Conservation (phyloP, 2,888 invertebrate genomes). For the Geotrupes spiniger region DNA sequence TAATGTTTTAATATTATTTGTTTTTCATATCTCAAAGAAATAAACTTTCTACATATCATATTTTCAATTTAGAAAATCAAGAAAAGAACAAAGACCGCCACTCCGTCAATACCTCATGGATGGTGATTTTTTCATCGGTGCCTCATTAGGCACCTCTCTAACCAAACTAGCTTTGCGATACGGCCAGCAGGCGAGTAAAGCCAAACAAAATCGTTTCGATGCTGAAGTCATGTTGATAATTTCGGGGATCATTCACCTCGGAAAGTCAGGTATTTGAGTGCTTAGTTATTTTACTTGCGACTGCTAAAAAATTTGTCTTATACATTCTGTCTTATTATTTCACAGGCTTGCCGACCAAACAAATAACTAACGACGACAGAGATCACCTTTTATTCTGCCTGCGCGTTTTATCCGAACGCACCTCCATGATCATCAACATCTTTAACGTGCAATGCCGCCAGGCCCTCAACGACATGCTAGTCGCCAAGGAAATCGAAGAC, state of each 20-base stretch:
- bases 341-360: slow-evolving; percentile 62
- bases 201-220: slow-evolving; percentile 59
- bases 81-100: slow-evolving; percentile 72
- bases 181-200: slow-evolving; percentile 48
- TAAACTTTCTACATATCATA: too few species aligned
- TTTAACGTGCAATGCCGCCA: slow-evolving; percentile 73
- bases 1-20: too few species aligned
- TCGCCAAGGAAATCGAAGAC: slow-evolving; percentile 73
- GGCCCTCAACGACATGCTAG: slow-evolving; percentile 79
- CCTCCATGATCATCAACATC: slow-evolving; percentile 64
- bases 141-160: slow-evolving; percentile 86
- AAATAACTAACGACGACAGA: slow-evolving; percentile 93
- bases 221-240: slow-evolving; percentile 65
- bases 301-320: neutral
- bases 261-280: slow-evolving; percentile 62
- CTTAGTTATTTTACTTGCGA: neutral
- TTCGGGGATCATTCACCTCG: slow-evolving; percentile 59
- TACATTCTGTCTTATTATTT: neutral
- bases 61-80: slow-evolving; percentile 48
- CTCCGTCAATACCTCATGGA: slow-evolving; percentile 85
- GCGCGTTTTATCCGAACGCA: slow-evolving; percentile 67
- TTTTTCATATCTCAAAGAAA: too few species aligned
- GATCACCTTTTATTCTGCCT: slow-evolving; percentile 86
- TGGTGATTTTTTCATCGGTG: slow-evolving; percentile 95
- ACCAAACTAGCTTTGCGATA: slow-evolving; percentile 85